A percentile compares a stretch with the other conserved stretches of the same genome.
Conservation (phyloP, 2,113 vertebrate genomes). For the Apaloderma vittatum region DNA sequence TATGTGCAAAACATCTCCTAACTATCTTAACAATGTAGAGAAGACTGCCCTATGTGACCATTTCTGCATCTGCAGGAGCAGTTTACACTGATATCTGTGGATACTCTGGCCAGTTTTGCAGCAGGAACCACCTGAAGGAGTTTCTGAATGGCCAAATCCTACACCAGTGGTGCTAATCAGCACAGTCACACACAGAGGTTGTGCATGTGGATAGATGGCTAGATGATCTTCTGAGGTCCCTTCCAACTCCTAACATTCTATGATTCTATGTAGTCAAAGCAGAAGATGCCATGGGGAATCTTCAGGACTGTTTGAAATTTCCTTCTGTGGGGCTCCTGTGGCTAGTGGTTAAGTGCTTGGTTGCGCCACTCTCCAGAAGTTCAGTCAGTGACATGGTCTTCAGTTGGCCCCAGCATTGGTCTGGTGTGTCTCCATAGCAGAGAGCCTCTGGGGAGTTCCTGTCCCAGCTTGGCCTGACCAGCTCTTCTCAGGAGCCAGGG, state of each 20-base stretch:
- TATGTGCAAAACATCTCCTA: not conserved
- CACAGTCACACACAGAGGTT: not conserved
- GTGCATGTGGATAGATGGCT: not conserved
- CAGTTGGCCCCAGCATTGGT: fast-evolving
- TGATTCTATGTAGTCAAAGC: not conserved
- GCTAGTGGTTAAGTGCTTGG: not conserved
- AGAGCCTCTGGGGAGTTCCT: not conserved
- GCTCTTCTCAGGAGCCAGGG: not conserved
- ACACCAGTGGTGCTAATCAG: not conserved
- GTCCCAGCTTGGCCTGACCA: not conserved
- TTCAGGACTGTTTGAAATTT: not conserved
- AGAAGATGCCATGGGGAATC: not conserved
- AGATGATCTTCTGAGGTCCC: too few relatives aligned
- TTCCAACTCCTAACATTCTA: too few relatives aligned
- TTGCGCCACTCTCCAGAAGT: not conserved
- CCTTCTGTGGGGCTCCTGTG: not conserved
- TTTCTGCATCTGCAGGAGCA: not conserved
- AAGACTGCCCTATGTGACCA: not conserved
- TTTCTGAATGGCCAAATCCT: not conserved
- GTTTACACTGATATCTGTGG: not conserved
- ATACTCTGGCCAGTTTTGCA: not conserved
- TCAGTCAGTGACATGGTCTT: not conserved
- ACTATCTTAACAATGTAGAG: not conserved
- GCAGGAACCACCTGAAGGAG: not conserved
- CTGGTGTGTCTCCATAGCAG: not conserved